phyloP scores from a whole-genome alignment of 2,888 invertebrate species.

The Tuta absoluta region DNA sequence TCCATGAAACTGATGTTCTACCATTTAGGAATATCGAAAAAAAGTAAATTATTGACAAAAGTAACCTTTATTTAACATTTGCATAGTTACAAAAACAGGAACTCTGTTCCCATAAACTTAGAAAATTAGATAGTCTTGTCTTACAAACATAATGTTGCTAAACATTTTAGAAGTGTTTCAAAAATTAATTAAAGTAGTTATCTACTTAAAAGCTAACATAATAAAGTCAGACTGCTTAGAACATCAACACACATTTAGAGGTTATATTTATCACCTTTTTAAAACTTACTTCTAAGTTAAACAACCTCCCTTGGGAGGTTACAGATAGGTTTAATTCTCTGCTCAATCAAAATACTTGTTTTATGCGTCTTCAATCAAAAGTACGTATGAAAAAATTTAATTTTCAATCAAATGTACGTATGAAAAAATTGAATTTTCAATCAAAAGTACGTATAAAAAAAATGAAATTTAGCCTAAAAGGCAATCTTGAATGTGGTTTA shows the following conservation, averaged over 20 bases:
- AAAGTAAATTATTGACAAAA: too few species aligned
- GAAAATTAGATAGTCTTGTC: not conserved
- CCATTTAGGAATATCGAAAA: not conserved
- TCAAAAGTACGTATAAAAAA: conserved; percentile 37
- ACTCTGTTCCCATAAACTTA: not conserved
- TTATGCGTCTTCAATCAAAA: conserved; percentile 51
- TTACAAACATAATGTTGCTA: not conserved
- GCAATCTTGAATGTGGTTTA: too few species aligned
- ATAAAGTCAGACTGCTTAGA: not conserved
- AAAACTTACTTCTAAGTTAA: not conserved
- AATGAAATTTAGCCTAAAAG: too few species aligned
- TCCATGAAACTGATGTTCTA: too few species aligned
- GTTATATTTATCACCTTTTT: not conserved
- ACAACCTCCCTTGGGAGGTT: too few species aligned
- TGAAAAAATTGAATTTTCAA: too few species aligned
- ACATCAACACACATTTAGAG: not conserved
- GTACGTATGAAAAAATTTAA: not conserved
- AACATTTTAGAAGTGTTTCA: too few species aligned
- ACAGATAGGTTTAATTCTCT: not conserved
- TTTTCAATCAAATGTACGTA: too few species aligned
- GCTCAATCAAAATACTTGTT: conserved; percentile 32
- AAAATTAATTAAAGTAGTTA: too few species aligned
- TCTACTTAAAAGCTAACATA: not conserved
- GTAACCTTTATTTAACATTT: conserved; percentile 23
- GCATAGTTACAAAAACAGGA: conserved; percentile 3